Evolutionary conservation across 2,888 invertebrate species (phyloP).

Genomic region (Drosophila longiperda): DNA sequence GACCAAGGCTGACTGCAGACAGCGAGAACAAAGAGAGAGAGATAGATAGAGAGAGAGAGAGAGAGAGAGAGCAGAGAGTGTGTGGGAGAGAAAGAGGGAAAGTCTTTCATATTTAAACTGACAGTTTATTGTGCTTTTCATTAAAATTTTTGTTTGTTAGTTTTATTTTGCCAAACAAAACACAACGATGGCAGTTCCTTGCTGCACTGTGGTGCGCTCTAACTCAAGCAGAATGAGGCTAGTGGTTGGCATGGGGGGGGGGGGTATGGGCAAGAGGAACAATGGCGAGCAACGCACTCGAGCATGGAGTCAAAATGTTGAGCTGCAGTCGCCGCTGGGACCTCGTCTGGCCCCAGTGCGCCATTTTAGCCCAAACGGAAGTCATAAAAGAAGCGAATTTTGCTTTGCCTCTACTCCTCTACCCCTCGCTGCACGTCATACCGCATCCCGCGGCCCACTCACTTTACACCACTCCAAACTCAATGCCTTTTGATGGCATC

Average conservation of each 20-base stretch:
- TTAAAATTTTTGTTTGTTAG: conserved; percentile 72
- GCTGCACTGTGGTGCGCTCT: conserved; percentile 21
- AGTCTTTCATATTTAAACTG: conserved; percentile 79
- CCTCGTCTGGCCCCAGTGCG: conserved; percentile 53
- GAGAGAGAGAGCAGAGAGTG: neutral
- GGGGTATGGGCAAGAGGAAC: conserved; percentile 37
- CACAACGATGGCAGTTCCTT: conserved; percentile 27
- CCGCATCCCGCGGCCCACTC: neutral
- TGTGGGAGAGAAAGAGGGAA: conserved; percentile 1
- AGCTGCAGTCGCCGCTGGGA: conserved; percentile 63
- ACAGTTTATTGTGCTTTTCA: conserved; percentile 80
- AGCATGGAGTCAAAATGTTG: conserved; percentile 71
- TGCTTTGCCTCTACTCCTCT: conserved; percentile 17
- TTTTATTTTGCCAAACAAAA: conserved; percentile 73
- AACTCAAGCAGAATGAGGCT: neutral
- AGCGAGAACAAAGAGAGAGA: neutral
- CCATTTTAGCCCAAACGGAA: conserved; percentile 76
- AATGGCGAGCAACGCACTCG: conserved; percentile 64
- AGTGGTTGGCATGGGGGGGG: neutral
- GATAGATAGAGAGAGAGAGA: neutral
- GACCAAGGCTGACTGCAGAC: conserved; percentile 15
- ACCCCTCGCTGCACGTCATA: neutral
- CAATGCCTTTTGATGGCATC: conserved; percentile 50
- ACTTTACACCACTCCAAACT: neutral
- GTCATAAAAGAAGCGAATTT: conserved; percentile 76